Evolutionary conservation across 2,888 invertebrate species (phyloP).

Genomic region (Drosophila mimica): DNA sequence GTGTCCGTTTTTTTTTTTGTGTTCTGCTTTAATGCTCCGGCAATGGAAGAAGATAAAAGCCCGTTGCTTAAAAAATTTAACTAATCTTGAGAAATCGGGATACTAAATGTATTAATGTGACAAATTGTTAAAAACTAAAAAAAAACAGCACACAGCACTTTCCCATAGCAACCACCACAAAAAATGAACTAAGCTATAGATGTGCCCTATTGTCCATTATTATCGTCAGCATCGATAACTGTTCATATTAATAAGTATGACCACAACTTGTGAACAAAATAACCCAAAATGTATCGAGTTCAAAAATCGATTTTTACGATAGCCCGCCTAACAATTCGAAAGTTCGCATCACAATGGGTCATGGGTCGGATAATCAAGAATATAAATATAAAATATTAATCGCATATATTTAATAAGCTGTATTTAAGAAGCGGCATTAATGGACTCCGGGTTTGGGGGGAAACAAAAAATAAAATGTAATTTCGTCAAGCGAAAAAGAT

Average conservation of each 20-base stretch:
- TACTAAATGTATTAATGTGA: slow-evolving; percentile 18
- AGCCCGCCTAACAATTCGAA: neutral
- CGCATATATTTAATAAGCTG: neutral
- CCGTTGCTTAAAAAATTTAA: slow-evolving; percentile 4
- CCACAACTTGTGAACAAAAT: neutral
- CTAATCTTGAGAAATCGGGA: neutral
- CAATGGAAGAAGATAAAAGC: neutral
- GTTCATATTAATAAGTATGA: slow-evolving; percentile 1
- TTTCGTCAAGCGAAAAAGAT: neutral
- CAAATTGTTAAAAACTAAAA: slow-evolving; percentile 1
- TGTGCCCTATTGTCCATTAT: slow-evolving; percentile 7
- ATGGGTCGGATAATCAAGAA: neutral
- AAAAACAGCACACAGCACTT: slow-evolving; percentile 40
- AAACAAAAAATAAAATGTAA: neutral
- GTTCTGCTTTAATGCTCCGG: slow-evolving; percentile 8
- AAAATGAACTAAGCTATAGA: slow-evolving; percentile 54
- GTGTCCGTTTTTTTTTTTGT: slow-evolving; percentile 23
- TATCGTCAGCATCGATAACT: slow-evolving; percentile 8
- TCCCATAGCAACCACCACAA: slow-evolving; percentile 57
- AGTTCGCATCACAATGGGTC: too few relatives aligned
- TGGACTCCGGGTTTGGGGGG: too few relatives aligned
- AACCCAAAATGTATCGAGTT: neutral
- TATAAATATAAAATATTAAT: neutral
- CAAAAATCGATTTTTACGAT: neutral
- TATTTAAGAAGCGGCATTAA: neutral